These are phyloP conservation scores for Lepidurus arcticus DNA, from an alignment of 1,140 invertebrate species.

Conservation along the genomic window DNA sequence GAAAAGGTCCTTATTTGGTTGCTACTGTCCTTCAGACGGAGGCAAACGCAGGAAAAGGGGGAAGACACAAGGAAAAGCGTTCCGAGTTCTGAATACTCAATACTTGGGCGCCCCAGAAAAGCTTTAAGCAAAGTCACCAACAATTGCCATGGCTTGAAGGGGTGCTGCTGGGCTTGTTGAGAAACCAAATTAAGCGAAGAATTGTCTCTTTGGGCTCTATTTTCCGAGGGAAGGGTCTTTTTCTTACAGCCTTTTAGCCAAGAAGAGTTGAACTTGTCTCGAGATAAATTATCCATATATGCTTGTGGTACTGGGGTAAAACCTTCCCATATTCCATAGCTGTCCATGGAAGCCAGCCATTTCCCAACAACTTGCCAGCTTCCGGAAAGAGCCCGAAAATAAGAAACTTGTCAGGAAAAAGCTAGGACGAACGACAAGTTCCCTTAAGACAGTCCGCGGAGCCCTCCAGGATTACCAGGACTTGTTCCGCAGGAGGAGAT, in stretches of 20 bases:
- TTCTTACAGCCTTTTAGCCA: not conserved
- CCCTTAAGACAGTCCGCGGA: not conserved
- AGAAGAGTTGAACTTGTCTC: not conserved
- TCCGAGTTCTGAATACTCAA: not conserved
- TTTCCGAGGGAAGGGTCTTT: not conserved
- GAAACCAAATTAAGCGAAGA: not conserved
- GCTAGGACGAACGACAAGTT: not conserved
- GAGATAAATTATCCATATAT: not conserved
- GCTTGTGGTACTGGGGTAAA: not conserved
- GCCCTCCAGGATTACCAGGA: not conserved
- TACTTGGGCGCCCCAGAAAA: no score
- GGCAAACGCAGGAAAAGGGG: not conserved
- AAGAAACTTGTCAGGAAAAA: not conserved
- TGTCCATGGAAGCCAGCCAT: conserved; percentile 1
- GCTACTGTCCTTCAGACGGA: no score
- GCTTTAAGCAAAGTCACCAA: not conserved
- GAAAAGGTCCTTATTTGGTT: no score
- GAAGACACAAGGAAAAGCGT: not conserved
- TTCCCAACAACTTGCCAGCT: conserved; percentile 14
- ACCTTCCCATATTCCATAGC: not conserved
- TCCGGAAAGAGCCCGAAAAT: not conserved
- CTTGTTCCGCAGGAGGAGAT: not conserved
- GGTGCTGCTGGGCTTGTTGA: not conserved
- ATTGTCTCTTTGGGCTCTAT: not conserved
- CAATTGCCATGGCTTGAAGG: not conserved